phyloP scores from a whole-genome alignment of 2,888 invertebrate species.

The Agrotis ipsilon region DNA sequence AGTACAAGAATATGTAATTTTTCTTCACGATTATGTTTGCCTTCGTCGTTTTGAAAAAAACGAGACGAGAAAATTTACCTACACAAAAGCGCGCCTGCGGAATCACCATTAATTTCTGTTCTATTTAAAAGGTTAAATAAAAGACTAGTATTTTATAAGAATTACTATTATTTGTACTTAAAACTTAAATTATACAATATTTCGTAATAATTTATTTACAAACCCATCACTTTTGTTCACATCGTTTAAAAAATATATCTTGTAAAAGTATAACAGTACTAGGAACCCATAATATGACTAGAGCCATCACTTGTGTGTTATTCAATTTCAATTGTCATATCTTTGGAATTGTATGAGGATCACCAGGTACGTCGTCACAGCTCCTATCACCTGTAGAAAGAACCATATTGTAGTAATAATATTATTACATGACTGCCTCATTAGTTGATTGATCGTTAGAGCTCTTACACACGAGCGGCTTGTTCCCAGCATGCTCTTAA shows the following conservation, averaged over 20 bases:
- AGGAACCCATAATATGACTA: conserved; percentile 55
- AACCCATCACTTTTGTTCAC: conserved; percentile 5
- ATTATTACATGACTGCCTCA: too few species aligned
- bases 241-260: conserved; percentile 15
- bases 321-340: conserved; percentile 77
- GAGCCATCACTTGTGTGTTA: conserved; percentile 20
- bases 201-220: conserved; percentile 39
- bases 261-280: conserved; percentile 29
- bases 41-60: too few species aligned
- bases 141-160: conserved; percentile 14
- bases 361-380: conserved; percentile 91
- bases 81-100: too few species aligned
- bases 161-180: conserved; percentile 30
- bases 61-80: too few species aligned
- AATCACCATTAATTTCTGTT: too few species aligned
- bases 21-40: too few species aligned
- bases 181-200: conserved; percentile 26
- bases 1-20: too few species aligned
- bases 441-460: too few species aligned
- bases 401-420: too few species aligned
- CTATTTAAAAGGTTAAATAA: too few species aligned
- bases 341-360: conserved; percentile 92
- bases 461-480: too few species aligned
- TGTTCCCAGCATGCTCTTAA: too few species aligned
- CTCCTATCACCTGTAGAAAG: conserved; percentile 88